Evolutionary conservation across 2,113 vertebrate species (phyloP).

Genomic region (Odontophorus gujanensis): DNA sequence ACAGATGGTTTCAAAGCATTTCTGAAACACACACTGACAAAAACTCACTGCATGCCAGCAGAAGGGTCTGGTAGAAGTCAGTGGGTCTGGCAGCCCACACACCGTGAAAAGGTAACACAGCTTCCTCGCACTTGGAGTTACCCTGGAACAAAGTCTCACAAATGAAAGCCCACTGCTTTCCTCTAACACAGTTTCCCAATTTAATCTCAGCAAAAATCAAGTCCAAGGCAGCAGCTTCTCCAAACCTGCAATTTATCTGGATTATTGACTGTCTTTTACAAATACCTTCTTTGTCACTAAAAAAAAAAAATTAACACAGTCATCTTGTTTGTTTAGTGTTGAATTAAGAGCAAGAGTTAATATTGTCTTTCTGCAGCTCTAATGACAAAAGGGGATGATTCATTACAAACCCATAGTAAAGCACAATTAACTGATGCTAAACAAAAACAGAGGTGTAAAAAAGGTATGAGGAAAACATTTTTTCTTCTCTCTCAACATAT

Average conservation of each 20-base stretch:
- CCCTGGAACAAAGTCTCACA: background rate
- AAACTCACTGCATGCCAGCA: accelerated
- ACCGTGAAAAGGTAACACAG: background rate
- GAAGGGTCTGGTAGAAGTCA: background rate
- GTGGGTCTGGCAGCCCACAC: background rate
- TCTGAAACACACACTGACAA: background rate
- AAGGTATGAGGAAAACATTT: background rate
- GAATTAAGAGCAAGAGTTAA: background rate
- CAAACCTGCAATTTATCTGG: background rate
- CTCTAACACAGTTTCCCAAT: background rate
- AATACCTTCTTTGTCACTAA: background rate
- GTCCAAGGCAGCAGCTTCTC: background rate
- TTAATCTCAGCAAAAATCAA: background rate
- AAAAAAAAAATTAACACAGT: background rate
- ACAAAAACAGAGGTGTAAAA: background rate
- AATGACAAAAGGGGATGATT: background rate
- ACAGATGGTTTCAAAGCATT: background rate
- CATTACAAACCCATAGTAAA: background rate
- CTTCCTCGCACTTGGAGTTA: accelerated
- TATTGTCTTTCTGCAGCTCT: background rate
- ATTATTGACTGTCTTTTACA: background rate
- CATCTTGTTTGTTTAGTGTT: background rate
- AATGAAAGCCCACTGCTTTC: background rate
- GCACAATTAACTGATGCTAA: background rate
- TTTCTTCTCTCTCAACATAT: background rate